phyloP scores from a whole-genome alignment of 2,888 invertebrate species.

The Volucella bombylans region DNA sequence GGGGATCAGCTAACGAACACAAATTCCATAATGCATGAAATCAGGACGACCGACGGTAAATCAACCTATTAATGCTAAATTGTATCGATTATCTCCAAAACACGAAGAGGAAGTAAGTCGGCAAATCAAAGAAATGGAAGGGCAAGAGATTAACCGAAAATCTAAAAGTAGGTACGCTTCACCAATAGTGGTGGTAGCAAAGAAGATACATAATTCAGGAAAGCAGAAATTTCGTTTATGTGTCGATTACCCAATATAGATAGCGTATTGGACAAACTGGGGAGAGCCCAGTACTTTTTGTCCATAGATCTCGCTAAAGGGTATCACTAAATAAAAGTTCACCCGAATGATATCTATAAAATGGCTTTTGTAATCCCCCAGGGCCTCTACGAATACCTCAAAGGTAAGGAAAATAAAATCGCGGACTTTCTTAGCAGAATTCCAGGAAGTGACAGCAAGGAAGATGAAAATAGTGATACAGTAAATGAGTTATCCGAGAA shows the following conservation, averaged over 20 bases:
- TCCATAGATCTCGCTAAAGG: too few relatives aligned
- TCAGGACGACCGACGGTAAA: background rate
- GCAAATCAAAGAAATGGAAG: slow-evolving; percentile 9
- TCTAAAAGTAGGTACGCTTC: slow-evolving; percentile 7
- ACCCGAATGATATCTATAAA: background rate
- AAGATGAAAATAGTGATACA: too few relatives aligned
- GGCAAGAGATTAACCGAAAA: slow-evolving; percentile 13
- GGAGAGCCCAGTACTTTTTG: too few relatives aligned
- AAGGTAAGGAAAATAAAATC: too few relatives aligned
- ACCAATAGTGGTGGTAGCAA: slow-evolving; percentile 9
- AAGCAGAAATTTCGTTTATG: slow-evolving; percentile 16
- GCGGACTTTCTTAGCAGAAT: too few relatives aligned
- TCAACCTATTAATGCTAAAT: slow-evolving; percentile 9
- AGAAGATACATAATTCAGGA: too few relatives aligned
- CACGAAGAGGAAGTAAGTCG: slow-evolving; percentile 15
- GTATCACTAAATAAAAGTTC: background rate
- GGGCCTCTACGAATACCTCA: background rate
- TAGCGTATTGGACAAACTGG: too few relatives aligned
- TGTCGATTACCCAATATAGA: slow-evolving; percentile 13
- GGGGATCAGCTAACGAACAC: slow-evolving; percentile 26
- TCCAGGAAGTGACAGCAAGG: too few relatives aligned
- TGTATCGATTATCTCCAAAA: slow-evolving; percentile 22
- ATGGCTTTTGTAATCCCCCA: slow-evolving; percentile 2
- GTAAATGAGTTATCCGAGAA: too few relatives aligned
- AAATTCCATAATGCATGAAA: slow-evolving; percentile 31